Evolutionary conservation across 2,797 vertebrate genomes (phyloP).

Genomic region (Tiaroga cobitis): DNA sequence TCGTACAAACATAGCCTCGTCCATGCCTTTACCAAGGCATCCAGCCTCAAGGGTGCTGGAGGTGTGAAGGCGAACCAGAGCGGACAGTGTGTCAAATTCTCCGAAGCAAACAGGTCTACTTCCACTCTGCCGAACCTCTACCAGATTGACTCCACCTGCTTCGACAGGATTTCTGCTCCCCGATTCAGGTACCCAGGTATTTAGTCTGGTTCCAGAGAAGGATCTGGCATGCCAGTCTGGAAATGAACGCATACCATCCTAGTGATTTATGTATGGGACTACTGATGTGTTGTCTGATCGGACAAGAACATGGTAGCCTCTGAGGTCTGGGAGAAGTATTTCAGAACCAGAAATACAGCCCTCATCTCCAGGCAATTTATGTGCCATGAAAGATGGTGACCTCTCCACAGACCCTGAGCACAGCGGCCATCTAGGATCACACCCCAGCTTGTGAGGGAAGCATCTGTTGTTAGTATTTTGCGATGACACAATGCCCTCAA

Average conservation of each 20-base stretch:
- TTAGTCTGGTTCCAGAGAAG: background rate
- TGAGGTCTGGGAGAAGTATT: background rate
- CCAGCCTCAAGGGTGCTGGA: background rate
- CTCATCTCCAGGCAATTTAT: background rate
- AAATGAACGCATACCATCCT: background rate
- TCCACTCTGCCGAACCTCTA: background rate
- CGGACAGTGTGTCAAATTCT: background rate
- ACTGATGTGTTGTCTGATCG: background rate
- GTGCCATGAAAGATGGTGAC: background rate
- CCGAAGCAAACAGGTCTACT: background rate
- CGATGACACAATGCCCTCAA: background rate
- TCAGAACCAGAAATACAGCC: background rate
- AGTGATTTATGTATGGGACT: background rate
- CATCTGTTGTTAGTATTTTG: background rate
- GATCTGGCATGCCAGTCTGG: background rate
- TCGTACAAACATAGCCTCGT: background rate
- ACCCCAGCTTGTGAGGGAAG: background rate
- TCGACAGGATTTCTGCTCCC: background rate
- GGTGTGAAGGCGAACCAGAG: background rate
- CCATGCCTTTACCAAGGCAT: background rate
- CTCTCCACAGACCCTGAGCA: background rate
- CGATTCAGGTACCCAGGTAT: background rate
- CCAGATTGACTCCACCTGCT: background rate
- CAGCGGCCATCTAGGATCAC: background rate
- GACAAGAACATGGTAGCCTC: background rate